Evolutionary conservation across 2,113 vertebrate species (phyloP).

Genomic region (Silurus glanis): DNA sequence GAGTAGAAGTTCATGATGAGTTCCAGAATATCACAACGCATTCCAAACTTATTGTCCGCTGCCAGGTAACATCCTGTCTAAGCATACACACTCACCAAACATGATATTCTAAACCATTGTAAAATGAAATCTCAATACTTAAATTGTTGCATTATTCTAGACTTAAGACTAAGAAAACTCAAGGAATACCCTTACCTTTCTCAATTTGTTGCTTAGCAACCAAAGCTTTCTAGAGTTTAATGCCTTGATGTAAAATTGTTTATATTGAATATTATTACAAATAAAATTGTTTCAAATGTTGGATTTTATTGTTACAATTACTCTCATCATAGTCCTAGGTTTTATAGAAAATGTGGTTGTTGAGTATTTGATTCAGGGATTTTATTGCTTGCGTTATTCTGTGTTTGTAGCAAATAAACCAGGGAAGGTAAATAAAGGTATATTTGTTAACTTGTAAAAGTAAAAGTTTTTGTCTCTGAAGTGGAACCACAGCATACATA

Average conservation of each 20-base stretch:
- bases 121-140: not conserved
- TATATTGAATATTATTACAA: not conserved
- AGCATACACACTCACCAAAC: not conserved
- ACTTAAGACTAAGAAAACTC: not conserved
- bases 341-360: not conserved
- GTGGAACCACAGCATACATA: not conserved
- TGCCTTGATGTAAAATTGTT: not conserved
- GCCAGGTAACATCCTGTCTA: slow-evolving; percentile 75
- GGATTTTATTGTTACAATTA: not conserved
- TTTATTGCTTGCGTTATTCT: not conserved
- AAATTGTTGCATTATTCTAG: not conserved
- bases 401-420: not conserved
- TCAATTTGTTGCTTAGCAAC: not conserved
- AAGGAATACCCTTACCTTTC: not conserved
- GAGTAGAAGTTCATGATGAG: slow-evolving; percentile 83
- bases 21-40: slow-evolving; percentile 82
- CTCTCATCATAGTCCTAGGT: not conserved
- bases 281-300: no score
- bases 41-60: slow-evolving; percentile 78
- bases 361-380: not conserved
- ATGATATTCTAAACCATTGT: not conserved
- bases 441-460: not conserved
- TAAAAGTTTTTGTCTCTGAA: not conserved
- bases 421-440: not conserved
- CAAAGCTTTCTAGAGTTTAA: not conserved